Percentiles rank a stretch among this genome's conserved stretches.
Evolutionary conservation across 2,888 invertebrate genomes (phyloP).

Genomic region (Drosophila cognata): DNA sequence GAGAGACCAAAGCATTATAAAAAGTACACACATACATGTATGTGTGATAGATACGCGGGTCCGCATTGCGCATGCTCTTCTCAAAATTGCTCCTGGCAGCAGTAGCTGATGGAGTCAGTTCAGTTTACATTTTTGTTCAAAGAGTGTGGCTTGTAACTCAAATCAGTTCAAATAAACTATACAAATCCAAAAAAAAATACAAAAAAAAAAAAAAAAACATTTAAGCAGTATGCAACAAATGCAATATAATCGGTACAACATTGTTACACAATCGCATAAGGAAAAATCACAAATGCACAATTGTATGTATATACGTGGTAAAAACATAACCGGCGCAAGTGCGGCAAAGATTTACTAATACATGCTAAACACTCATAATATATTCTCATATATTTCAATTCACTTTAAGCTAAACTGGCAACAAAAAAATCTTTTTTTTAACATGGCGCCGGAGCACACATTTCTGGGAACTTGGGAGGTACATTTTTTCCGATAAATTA

Average conservation of each 20-base stretch:
- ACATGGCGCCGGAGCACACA: constrained; percentile 30
- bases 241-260: not conserved
- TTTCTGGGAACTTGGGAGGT: constrained; percentile 37
- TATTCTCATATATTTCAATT: not conserved
- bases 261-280: constrained; percentile 1
- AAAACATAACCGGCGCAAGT: constrained; percentile 1
- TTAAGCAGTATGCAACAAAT: not conserved
- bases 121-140: not conserved
- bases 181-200: not conserved
- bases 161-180: not conserved
- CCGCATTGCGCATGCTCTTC: not conserved
- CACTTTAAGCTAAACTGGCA: not conserved
- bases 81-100: not conserved
- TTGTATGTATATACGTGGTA: not conserved
- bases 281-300: constrained; percentile 1
- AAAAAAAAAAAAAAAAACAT: not conserved
- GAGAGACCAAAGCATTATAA: not conserved
- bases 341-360: not conserved
- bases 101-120: not conserved
- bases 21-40: not conserved
- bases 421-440: not conserved
- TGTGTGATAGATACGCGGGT: not conserved
- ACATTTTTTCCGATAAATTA: not conserved
- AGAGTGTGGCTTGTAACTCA: not conserved
- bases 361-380: not conserved